These are phyloP conservation scores for Cephalotes varians DNA, from an alignment of 2,888 invertebrate species.

Conservation along the genomic window DNA sequence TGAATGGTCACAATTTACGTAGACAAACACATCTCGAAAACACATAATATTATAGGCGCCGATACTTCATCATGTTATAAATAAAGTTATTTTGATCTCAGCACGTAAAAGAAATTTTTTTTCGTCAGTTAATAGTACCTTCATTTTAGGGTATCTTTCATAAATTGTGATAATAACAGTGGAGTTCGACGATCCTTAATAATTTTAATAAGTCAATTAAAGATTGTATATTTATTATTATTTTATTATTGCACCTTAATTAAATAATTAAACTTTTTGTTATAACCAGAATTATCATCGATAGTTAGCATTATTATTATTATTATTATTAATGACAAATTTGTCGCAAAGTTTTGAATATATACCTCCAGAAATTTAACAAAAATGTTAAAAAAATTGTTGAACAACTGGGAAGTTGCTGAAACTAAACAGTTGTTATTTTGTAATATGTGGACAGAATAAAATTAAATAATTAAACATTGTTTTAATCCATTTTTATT, in stretches of 20 bases:
- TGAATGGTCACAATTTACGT: slow-evolving; percentile 37
- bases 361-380: not conserved
- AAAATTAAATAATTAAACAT: not conserved
- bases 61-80: not conserved
- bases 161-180: not conserved
- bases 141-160: not conserved
- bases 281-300: not conserved
- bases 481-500: not conserved
- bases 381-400: not conserved
- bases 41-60: slow-evolving; percentile 4
- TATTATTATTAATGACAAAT: not conserved
- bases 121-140: not conserved
- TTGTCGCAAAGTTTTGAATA: not conserved
- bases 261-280: not conserved
- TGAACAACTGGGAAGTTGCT: not conserved
- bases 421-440: not conserved
- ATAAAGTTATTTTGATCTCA: slow-evolving; percentile 8
- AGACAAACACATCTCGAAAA: not conserved
- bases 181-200: not conserved
- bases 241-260: not conserved
- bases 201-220: not conserved
- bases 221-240: not conserved
- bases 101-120: not conserved
- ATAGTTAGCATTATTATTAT: not conserved
- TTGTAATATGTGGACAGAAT: too few relatives aligned